Percentiles rank a stretch among this genome's conserved stretches.
These are phyloP conservation scores for Pristionchus exspectatus DNA, from an alignment of 2,888 invertebrate genomes.

Conservation along the genomic window DNA sequence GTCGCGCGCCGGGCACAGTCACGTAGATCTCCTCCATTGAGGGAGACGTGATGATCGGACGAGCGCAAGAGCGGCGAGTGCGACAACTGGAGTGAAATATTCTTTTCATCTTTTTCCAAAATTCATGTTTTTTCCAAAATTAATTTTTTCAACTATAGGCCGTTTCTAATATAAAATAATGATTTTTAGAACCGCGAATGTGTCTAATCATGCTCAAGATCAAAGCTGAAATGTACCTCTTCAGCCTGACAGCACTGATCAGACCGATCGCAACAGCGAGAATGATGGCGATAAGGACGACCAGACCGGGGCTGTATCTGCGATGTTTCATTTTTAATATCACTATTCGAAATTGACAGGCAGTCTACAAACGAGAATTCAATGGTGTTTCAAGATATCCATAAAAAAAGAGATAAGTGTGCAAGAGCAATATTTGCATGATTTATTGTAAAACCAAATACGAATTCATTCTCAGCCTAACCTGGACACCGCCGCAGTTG, in stretches of 20 bases:
- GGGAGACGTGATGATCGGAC: slow-evolving; percentile 39
- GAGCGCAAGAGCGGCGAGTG: background rate
- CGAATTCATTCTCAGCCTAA: background rate
- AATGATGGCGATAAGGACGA: slow-evolving; percentile 39
- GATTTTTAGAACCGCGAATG: too few relatives aligned
- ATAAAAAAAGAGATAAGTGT: background rate
- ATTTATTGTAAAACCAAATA: background rate
- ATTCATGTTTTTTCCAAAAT: too few relatives aligned
- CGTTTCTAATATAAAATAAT: too few relatives aligned
- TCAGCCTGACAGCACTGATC: slow-evolving; percentile 47
- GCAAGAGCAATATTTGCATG: background rate
- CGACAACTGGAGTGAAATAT: background rate
- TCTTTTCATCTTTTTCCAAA: too few relatives aligned
- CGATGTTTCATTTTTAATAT: background rate
- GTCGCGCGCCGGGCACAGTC: background rate
- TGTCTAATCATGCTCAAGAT: too few relatives aligned
- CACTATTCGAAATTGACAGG: too few relatives aligned
- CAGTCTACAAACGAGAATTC: background rate
- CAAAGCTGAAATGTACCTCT: too few relatives aligned
- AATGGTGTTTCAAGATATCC: background rate
- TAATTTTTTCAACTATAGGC: background rate
- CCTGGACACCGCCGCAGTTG: background rate
- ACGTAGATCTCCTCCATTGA: slow-evolving; percentile 52
- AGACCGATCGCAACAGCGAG: slow-evolving; percentile 16
- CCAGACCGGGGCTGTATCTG: background rate